A percentile compares a stretch with the other conserved stretches of the same genome.
These are phyloP conservation scores for Norana najaformis DNA, from an alignment of 2,888 invertebrate species.

Conservation along the genomic window DNA sequence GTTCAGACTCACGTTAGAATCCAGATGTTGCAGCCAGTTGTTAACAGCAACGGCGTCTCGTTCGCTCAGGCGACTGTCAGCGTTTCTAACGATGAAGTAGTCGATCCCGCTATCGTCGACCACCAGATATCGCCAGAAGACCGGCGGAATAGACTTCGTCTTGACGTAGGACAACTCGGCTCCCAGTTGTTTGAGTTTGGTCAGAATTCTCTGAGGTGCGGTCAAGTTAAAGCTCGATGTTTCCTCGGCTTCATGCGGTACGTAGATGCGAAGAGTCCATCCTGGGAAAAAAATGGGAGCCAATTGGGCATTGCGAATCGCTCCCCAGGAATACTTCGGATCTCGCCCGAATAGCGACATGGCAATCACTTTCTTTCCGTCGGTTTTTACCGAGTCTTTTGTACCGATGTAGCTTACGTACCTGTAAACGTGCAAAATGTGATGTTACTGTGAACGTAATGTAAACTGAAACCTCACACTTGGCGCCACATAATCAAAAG, in stretches of 20 bases:
- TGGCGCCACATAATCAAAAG: no score
- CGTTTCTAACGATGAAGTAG: slow-evolving; percentile 30
- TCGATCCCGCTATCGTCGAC: slow-evolving; percentile 32
- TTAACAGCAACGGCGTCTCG: slow-evolving; percentile 26
- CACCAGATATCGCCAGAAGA: slow-evolving; percentile 34
- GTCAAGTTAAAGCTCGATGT: not conserved
- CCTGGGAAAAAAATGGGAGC: slow-evolving; percentile 36
- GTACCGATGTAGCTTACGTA: not conserved
- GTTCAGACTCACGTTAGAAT: not conserved
- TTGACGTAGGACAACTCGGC: not conserved
- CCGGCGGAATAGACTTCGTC: slow-evolving; percentile 27
- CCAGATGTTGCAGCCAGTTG: slow-evolving; percentile 24
- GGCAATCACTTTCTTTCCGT: slow-evolving; percentile 38
- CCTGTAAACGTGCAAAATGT: not conserved
- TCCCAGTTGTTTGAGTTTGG: slow-evolving; percentile 19
- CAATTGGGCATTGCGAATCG: slow-evolving; percentile 40
- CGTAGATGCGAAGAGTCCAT: slow-evolving; percentile 41
- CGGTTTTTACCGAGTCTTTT: not conserved
- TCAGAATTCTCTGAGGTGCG: not conserved
- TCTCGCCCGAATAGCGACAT: slow-evolving; percentile 38
- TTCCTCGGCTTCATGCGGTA: slow-evolving; percentile 23
- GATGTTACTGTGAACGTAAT: no score
- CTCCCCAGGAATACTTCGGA: slow-evolving; percentile 34
- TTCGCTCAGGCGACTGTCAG: slow-evolving; percentile 27
- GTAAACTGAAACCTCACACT: no score